Conservation (phyloP, 2,888 invertebrate genomes). For the Athripsodes cinereus region DNA sequence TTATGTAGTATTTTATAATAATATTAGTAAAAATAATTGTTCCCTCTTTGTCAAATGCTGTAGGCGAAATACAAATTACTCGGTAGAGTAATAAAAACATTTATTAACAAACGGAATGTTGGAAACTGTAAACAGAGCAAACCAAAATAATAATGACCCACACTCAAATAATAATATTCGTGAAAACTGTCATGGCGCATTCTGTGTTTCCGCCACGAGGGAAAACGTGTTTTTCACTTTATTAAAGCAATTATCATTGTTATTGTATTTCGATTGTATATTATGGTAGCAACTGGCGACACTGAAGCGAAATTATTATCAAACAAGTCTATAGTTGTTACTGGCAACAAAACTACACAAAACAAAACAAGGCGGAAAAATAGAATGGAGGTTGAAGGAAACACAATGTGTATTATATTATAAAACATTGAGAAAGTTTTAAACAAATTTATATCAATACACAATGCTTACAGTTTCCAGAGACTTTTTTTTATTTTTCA, state of each 20-base stretch:
- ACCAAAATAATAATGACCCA: background rate
- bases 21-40: too few species aligned
- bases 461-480: too few species aligned
- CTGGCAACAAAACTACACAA: conserved; percentile 24
- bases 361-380: conserved; percentile 21
- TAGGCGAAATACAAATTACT: too few species aligned
- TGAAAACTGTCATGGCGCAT: background rate
- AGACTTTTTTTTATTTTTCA: too few species aligned
- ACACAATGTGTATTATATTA: too few species aligned
- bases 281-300: conserved; percentile 24
- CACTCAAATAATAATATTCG: background rate
- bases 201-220: background rate
- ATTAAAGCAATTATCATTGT: conserved; percentile 43
- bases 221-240: conserved; percentile 39
- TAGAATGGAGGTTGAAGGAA: background rate
- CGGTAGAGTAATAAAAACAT: too few species aligned
- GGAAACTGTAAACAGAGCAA: background rate
- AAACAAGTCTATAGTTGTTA: conserved; percentile 17
- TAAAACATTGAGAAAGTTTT: too few species aligned
- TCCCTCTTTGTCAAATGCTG: too few species aligned
- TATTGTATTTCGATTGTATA: background rate
- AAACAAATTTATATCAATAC: too few species aligned
- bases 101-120: too few species aligned
- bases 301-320: conserved; percentile 15
- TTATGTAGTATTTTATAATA: too few species aligned